Evolutionary conservation across 2,113 vertebrate genomes (phyloP).

Genomic region (Dissostichus mawsoni): DNA sequence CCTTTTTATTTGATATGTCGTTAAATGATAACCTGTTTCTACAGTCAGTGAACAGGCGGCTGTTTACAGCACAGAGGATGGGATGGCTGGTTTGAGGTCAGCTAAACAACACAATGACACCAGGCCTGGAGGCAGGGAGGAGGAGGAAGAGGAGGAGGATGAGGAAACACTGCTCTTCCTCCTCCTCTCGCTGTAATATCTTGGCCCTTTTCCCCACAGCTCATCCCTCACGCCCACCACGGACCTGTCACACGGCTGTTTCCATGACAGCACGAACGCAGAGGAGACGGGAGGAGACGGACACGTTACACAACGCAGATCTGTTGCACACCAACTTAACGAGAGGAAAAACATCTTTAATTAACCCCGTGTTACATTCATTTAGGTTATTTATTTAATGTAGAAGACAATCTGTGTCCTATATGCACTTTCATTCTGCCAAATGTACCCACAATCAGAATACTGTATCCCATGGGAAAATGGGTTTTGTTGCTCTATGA

Average conservation of each 20-base stretch:
- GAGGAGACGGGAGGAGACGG: conserved; percentile 66
- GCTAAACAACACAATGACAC: conserved; percentile 71
- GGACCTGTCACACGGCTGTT: conserved; percentile 82
- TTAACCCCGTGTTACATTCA: background rate
- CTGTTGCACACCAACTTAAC: conserved; percentile 21
- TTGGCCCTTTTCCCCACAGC: conserved; percentile 81
- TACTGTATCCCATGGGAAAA: too few relatives aligned
- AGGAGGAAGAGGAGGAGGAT: background rate
- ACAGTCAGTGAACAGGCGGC: background rate
- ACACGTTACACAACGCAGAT: conserved; percentile 47
- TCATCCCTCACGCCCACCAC: conserved; percentile 83
- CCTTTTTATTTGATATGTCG: too few relatives aligned
- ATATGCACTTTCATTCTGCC: too few relatives aligned
- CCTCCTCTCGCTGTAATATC: conserved; percentile 69
- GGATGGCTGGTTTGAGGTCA: conserved; percentile 70
- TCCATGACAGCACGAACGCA: conserved; percentile 82
- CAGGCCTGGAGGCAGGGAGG: conserved; percentile 58
- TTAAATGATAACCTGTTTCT: too few relatives aligned
- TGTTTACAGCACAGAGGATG: conserved; percentile 40
- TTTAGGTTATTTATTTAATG: too few relatives aligned
- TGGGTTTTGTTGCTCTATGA: background rate
- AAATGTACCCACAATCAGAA: too few relatives aligned
- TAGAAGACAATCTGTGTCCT: too few relatives aligned
- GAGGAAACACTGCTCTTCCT: conserved; percentile 58
- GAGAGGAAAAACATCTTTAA: conserved; percentile 5